Conservation (phyloP, 2,113 vertebrate species). For the Stigmatopora argus region DNA sequence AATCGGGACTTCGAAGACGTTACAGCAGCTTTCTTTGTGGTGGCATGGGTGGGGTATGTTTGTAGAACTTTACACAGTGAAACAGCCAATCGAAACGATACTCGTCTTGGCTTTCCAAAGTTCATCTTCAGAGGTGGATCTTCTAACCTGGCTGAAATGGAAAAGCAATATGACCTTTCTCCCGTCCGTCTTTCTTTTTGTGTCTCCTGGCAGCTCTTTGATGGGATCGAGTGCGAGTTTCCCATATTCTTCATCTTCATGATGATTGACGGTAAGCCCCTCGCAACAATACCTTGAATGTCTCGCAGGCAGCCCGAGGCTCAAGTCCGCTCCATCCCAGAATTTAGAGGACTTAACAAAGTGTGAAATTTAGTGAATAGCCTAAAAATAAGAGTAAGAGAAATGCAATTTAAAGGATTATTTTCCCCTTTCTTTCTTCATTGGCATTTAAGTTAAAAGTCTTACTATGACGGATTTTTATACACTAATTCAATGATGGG, state of each 20-base stretch:
- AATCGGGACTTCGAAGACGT: background rate
- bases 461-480: too few species aligned
- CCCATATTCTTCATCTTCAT: constrained; percentile 97
- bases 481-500: too few species aligned
- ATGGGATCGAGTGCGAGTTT: constrained; percentile 98
- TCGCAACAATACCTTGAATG: constrained; percentile 28
- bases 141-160: constrained; percentile 15
- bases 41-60: constrained; percentile 26
- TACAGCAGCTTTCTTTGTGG: constrained; percentile 10
- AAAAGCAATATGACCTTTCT: constrained; percentile 31
- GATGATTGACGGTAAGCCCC: constrained; percentile 95
- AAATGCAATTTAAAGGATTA: constrained; percentile 11
- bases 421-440: background rate
- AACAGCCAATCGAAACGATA: background rate
- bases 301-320: constrained; percentile 21
- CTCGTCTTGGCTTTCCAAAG: constrained; percentile 14
- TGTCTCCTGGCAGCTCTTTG: constrained; percentile 83
- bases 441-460: constrained; percentile 9
- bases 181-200: constrained; percentile 30
- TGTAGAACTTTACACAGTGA: too few species aligned
- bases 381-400: background rate
- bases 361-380: constrained; percentile 15
- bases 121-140: constrained; percentile 29
- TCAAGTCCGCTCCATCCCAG: constrained; percentile 17
- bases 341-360: constrained; percentile 20